Percentiles rank a stretch among this genome's conserved stretches.
Evolutionary conservation across 2,113 vertebrate genomes (phyloP).

Genomic region (Prunella himalayana): DNA sequence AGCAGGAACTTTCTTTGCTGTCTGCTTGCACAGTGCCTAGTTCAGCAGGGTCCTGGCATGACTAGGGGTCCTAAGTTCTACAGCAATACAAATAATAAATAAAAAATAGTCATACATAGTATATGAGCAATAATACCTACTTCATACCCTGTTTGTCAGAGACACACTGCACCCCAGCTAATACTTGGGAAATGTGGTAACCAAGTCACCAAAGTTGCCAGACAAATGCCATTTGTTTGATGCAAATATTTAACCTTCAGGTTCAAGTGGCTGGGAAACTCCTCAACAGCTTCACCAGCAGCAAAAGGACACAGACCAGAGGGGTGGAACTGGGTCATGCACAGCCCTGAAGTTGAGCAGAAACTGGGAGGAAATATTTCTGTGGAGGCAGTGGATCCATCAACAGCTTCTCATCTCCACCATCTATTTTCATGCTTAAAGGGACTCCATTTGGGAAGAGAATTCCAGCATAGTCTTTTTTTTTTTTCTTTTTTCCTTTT

Average conservation of each 20-base stretch:
- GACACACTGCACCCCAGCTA: constrained; percentile 25
- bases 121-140: neutral
- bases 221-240: constrained; percentile 25
- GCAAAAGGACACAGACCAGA: neutral
- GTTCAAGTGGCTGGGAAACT: neutral
- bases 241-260: neutral
- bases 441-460: neutral
- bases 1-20: neutral
- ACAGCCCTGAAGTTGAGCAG: constrained; percentile 18
- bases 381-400: constrained; percentile 4
- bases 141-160: constrained; percentile 30
- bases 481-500: no score
- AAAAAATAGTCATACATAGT: neutral
- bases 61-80: constrained; percentile 52
- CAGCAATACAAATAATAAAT: constrained; percentile 50
- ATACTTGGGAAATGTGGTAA: neutral
- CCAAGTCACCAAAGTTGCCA: neutral
- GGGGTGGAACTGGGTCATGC: constrained; percentile 8
- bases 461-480: neutral
- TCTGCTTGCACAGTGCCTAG: constrained; percentile 44
- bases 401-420: constrained; percentile 14
- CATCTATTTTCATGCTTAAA: constrained; percentile 16
- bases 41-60: neutral
- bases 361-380: neutral
- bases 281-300: neutral